Percentiles rank a stretch among this genome's conserved stretches.
These are phyloP conservation scores for Amphipoea lucens DNA, from an alignment of 2,888 invertebrate species.

Conservation along the genomic window DNA sequence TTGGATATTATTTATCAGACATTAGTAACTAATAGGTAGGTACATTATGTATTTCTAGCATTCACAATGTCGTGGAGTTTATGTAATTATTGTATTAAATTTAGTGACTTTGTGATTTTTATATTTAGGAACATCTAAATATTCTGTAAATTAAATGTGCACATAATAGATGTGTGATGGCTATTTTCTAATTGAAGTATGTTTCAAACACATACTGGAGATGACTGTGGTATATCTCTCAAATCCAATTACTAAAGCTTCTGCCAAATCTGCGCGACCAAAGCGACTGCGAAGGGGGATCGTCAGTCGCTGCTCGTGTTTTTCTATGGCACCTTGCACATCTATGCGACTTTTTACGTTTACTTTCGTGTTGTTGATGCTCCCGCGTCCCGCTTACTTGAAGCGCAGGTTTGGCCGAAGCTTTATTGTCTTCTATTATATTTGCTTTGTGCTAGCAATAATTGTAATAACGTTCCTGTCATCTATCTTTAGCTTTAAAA, in stretches of 20 bases:
- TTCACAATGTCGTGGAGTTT: conserved; percentile 7
- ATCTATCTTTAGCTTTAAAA: conserved; percentile 10
- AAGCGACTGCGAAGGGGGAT: neutral
- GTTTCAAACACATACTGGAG: conserved; percentile 14
- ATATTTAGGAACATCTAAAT: conserved; percentile 21
- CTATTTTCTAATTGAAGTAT: neutral
- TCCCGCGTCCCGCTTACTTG: neutral
- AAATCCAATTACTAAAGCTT: neutral
- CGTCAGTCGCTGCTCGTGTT: neutral
- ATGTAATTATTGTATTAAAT: conserved; percentile 15
- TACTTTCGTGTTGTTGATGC: neutral
- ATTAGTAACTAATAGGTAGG: conserved; percentile 5
- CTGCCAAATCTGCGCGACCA: neutral
- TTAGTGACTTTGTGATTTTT: conserved; percentile 19
- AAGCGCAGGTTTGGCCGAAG: neutral
- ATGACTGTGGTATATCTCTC: neutral
- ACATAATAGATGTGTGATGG: conserved; percentile 33
- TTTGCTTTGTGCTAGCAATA: conserved; percentile 26
- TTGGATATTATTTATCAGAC: conserved; percentile 12
- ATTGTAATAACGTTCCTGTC: conserved; percentile 8
- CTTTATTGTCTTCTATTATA: neutral
- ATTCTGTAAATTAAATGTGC: conserved; percentile 7
- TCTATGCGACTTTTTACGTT: neutral
- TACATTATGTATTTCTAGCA: conserved; percentile 21
- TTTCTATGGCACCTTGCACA: neutral